Evolutionary conservation across 2,797 vertebrate species (phyloP).

Genomic region (Novumbra hubbsi): DNA sequence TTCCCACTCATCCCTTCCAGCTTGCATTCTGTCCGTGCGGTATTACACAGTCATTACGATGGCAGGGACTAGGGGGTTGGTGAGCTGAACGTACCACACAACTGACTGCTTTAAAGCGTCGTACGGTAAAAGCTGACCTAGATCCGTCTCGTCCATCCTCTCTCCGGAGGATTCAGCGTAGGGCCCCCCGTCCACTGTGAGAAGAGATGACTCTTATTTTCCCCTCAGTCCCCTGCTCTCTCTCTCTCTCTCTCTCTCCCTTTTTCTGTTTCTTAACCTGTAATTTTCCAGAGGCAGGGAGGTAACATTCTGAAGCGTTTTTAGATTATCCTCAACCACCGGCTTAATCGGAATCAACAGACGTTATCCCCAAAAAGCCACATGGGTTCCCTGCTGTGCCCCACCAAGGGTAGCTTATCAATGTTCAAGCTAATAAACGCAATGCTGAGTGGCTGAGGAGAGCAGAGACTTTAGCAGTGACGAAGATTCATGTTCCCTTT

Average conservation of each 20-base stretch:
- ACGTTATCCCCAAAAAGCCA: neutral
- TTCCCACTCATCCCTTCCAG: slow-evolving; percentile 7
- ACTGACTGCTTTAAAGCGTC: slow-evolving; percentile 53
- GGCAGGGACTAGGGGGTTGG: slow-evolving; percentile 27
- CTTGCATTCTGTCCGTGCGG: slow-evolving; percentile 6
- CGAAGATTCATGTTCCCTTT: neutral
- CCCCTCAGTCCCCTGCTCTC: neutral
- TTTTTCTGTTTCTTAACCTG: slow-evolving; percentile 18
- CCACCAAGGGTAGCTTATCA: slow-evolving; percentile 4
- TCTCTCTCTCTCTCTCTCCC: slow-evolving; percentile 25
- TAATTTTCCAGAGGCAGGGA: slow-evolving; percentile 20
- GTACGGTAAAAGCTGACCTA: slow-evolving; percentile 69
- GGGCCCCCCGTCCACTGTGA: slow-evolving; percentile 51
- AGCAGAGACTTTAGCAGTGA: neutral
- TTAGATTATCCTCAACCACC: slow-evolving; percentile 6
- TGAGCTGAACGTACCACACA: slow-evolving; percentile 34
- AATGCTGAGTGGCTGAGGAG: neutral
- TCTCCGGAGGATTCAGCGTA: slow-evolving; percentile 28
- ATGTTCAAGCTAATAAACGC: slow-evolving; percentile 10
- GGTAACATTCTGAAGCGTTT: neutral
- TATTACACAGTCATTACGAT: slow-evolving; percentile 33
- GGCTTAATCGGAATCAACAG: slow-evolving; percentile 8
- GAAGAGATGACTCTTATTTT: slow-evolving; percentile 38
- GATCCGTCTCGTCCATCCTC: slow-evolving; percentile 45
- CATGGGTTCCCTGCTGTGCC: neutral